phyloP scores from a whole-genome alignment of 1,140 invertebrate genomes.

The Tribolium castaneum region DNA sequence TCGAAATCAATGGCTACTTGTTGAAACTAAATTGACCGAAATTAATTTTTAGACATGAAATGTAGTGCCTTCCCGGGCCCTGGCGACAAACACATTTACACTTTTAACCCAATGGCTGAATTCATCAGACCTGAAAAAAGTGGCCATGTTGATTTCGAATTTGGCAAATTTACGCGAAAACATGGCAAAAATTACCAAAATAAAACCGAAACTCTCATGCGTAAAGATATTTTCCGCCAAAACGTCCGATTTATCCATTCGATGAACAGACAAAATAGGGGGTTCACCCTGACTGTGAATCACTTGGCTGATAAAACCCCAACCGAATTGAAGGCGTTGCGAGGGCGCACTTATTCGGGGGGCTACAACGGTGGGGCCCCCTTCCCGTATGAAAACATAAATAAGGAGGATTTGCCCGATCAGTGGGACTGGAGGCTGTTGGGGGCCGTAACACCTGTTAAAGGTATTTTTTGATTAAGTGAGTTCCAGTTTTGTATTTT shows the following conservation, averaged over 20 bases:
- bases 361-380: slow-evolving; percentile 79
- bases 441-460: slow-evolving; percentile 94
- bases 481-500: not conserved
- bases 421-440: slow-evolving; percentile 90
- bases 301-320: slow-evolving; percentile 88
- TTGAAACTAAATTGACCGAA: not conserved
- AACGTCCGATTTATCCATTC: slow-evolving; percentile 77
- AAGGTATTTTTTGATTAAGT: slow-evolving; percentile 69
- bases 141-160: slow-evolving; percentile 80
- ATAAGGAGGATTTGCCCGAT: slow-evolving; percentile 70
- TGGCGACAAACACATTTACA: slow-evolving; percentile 78
- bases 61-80: slow-evolving; percentile 91
- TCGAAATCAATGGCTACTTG: too few relatives aligned
- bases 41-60: slow-evolving; percentile 69
- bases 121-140: slow-evolving; percentile 80
- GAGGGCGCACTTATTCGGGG: slow-evolving; percentile 78
- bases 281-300: slow-evolving; percentile 84
- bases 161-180: slow-evolving; percentile 79
- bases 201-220: slow-evolving; percentile 74
- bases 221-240: slow-evolving; percentile 87
- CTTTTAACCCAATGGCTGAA: slow-evolving; percentile 94
- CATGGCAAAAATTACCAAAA: slow-evolving; percentile 79
- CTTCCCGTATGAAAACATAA: slow-evolving; percentile 76
- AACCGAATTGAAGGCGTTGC: slow-evolving; percentile 81
- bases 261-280: slow-evolving; percentile 60